These are phyloP conservation scores for Anniella stebbinsi DNA, from an alignment of 2,797 vertebrate species.

Conservation along the genomic window DNA sequence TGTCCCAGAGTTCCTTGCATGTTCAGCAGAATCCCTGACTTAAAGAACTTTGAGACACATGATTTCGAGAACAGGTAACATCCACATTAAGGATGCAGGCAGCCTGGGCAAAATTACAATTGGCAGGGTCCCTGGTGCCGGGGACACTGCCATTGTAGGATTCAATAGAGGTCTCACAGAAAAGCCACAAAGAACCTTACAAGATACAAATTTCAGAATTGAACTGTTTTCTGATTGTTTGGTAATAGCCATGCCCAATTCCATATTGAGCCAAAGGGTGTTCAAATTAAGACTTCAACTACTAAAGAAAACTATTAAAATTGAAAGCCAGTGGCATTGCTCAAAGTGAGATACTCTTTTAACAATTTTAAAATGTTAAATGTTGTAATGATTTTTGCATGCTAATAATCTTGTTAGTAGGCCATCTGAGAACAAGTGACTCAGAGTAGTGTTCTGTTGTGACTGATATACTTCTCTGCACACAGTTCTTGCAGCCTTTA, in stretches of 20 bases:
- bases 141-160: not conserved
- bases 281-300: not conserved
- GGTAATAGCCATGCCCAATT: not conserved
- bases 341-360: not conserved
- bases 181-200: not conserved
- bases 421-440: not conserved
- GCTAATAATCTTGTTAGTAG: not conserved
- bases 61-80: not conserved
- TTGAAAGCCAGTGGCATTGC: not conserved
- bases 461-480: not conserved
- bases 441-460: not conserved
- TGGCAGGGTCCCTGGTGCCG: not conserved
- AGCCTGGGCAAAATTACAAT: not conserved
- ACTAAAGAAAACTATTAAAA: not conserved
- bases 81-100: not conserved
- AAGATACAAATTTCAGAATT: not conserved
- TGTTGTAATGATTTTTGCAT: not conserved
- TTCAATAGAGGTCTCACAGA: not conserved
- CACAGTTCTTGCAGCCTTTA: not conserved
- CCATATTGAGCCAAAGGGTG: not conserved
- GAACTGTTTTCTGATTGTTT: not conserved
- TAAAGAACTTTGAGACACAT: not conserved
- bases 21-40: not conserved
- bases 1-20: not conserved
- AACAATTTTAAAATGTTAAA: slow-evolving; percentile 25